phyloP scores from a whole-genome alignment of 2,797 vertebrate genomes.

The Buceros bicornis region DNA sequence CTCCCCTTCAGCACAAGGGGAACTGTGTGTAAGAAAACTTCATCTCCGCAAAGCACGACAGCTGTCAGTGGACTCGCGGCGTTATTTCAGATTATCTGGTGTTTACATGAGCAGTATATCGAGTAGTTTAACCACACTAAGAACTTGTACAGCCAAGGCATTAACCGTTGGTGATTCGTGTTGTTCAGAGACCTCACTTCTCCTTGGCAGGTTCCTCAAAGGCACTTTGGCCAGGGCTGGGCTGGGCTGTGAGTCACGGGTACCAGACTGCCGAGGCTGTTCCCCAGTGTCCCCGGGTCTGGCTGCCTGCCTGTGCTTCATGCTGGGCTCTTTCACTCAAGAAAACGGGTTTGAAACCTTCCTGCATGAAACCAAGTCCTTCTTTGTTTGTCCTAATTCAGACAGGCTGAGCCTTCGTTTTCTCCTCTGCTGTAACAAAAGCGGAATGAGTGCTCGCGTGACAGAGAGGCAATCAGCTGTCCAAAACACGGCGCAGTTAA shows the following conservation, averaged over 20 bases:
- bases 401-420: neutral
- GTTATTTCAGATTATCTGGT: slow-evolving; percentile 31
- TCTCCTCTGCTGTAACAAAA: neutral
- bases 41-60: slow-evolving; percentile 23
- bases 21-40: neutral
- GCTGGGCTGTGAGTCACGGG: neutral
- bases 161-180: rapidly evolving
- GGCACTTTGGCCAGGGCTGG: neutral
- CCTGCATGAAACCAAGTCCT: neutral
- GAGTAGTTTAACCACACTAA: neutral
- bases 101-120: neutral
- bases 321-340: neutral
- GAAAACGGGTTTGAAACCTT: slow-evolving; percentile 8
- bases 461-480: neutral
- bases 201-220: neutral
- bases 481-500: neutral
- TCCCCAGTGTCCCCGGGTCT: neutral
- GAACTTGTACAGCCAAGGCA: neutral
- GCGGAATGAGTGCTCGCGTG: rapidly evolving
- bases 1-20: neutral
- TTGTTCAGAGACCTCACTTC: neutral
- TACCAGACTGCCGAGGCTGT: neutral
- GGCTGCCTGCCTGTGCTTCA: neutral
- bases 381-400: neutral
- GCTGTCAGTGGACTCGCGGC: neutral